Evolutionary conservation across 1,140 invertebrate species (phyloP), one percentile per base, ranked within the genome.

Genomic region (Sycophaga agraensis): DNA sequence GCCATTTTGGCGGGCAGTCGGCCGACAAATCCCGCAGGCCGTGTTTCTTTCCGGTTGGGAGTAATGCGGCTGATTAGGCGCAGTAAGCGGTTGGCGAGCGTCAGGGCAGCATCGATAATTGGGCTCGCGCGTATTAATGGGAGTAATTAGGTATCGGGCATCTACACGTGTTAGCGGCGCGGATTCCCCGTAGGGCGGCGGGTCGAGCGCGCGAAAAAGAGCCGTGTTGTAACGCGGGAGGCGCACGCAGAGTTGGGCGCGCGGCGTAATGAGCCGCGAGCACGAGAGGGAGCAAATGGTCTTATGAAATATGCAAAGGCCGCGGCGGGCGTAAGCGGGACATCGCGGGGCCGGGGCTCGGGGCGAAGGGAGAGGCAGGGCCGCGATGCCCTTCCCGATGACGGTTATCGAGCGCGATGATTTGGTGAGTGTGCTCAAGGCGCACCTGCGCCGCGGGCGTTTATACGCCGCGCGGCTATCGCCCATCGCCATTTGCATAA

Each of bases 151-250:
- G 9, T 31, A 73, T 73, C 73, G 63, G n/a, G 40, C 40, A 73
- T 73, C 68, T 74, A 73, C 71, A 71, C 69, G 70, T 71, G 72
- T 72, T 63, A n/a, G n/a, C n/a, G n/a, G n/a, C n/a, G n/a, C n/a
- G n/a, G n/a, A n/a, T 65, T 63, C 34, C 28, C 16, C 22, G 40
- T 31, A 4, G 28, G 5, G 11, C 28, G 28, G 11, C 5, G 11
- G 28, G 11, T 4, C 4, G 28, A 31, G 28, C 4, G 28, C 4
- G 28, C 4, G 28, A 31, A 11, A 31, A 11, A 31, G 28, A 31
- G 28, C n/a, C n/a, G n/a, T n/a, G n/a, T n/a, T n/a, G n/a, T n/a
- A n/a, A n/a, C n/a, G n/a, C n/a, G n/a, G n/a, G n/a, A n/a, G n/a
- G n/a, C n/a, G 11, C 5, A 31, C 5, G 11, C 5, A 31, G 28